A percentile compares a stretch with the other conserved stretches of the same genome.
Conservation (phyloP, 2,113 vertebrate genomes). For the Paralichthys olivaceus region DNA sequence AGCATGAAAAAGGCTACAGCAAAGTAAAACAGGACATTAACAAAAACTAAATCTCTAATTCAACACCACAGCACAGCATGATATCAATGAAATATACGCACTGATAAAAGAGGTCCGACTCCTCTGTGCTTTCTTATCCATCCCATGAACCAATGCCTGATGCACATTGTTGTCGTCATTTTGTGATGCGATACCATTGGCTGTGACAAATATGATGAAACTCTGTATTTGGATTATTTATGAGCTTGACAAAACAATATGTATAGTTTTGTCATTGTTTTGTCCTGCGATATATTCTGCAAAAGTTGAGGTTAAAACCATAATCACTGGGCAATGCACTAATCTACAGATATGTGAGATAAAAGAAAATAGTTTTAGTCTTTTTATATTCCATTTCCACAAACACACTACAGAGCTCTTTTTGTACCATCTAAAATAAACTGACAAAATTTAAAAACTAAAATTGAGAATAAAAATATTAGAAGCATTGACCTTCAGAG, state of each 20-base stretch:
- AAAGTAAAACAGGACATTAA: conserved; percentile 2
- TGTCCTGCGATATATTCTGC: too few relatives aligned
- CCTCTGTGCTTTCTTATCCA: not conserved
- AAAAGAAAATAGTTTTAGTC: not conserved
- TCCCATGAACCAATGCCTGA: not conserved
- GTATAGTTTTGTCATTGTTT: not conserved
- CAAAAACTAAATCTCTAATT: not conserved
- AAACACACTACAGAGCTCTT: too few relatives aligned
- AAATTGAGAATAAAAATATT: not conserved
- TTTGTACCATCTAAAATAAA: too few relatives aligned
- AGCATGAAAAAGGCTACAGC: conserved; percentile 1
- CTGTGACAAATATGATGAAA: not conserved
- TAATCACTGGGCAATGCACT: not conserved
- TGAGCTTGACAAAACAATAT: conserved; percentile 13
- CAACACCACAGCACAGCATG: not conserved
- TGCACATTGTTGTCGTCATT: not conserved
- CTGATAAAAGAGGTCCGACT: not conserved
- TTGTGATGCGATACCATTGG: conserved; percentile 6
- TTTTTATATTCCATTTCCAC: not conserved
- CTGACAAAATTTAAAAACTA: not conserved
- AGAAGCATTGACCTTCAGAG: not conserved
- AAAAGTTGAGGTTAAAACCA: not conserved
- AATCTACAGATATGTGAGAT: not conserved
- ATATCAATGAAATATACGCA: not conserved
- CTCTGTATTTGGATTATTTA: conserved; percentile 37